Evolutionary conservation across 1,140 invertebrate species (phyloP).

Genomic region (Neelides sp.): DNA sequence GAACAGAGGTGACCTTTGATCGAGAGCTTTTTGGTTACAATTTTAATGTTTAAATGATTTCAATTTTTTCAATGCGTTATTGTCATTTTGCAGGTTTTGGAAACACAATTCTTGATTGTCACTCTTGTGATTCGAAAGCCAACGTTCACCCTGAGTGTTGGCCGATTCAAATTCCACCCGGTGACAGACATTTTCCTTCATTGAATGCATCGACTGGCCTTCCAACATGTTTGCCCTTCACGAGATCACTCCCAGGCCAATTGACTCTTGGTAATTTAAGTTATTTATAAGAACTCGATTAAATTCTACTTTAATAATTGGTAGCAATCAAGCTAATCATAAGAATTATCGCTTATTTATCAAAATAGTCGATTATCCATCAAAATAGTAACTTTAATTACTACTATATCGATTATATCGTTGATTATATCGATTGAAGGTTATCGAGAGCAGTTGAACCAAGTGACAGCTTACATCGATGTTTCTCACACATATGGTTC

Average conservation of each 20-base stretch:
- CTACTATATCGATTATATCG: background rate
- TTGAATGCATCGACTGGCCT: slow-evolving; percentile 37
- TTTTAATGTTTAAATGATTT: background rate
- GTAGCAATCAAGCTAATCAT: slow-evolving; percentile 17
- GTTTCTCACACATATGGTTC: slow-evolving; percentile 50
- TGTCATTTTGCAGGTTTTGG: slow-evolving; percentile 33
- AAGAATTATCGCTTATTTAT: no score
- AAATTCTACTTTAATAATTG: slow-evolving; percentile 3
- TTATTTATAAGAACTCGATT: background rate
- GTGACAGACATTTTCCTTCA: slow-evolving; percentile 44
- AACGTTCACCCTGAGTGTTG: slow-evolving; percentile 44
- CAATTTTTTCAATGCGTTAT: background rate
- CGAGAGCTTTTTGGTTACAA: background rate
- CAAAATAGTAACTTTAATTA: background rate
- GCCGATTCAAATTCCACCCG: slow-evolving; percentile 43
- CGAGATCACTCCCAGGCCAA: slow-evolving; percentile 46
- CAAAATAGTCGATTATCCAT: no score
- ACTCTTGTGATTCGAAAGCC: slow-evolving; percentile 37
- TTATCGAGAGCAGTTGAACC: slow-evolving; percentile 48
- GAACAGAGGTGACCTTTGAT: slow-evolving; percentile 35
- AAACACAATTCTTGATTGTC: slow-evolving; percentile 39
- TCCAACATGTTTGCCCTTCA: slow-evolving; percentile 45
- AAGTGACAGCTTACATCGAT: slow-evolving; percentile 50
- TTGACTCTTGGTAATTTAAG: slow-evolving; percentile 41
- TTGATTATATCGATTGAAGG: slow-evolving; percentile 31